Percentiles rank a stretch among this genome's conserved stretches.
phyloP scores from a whole-genome alignment of 2,888 invertebrate species.

The Epinotia nisella region DNA sequence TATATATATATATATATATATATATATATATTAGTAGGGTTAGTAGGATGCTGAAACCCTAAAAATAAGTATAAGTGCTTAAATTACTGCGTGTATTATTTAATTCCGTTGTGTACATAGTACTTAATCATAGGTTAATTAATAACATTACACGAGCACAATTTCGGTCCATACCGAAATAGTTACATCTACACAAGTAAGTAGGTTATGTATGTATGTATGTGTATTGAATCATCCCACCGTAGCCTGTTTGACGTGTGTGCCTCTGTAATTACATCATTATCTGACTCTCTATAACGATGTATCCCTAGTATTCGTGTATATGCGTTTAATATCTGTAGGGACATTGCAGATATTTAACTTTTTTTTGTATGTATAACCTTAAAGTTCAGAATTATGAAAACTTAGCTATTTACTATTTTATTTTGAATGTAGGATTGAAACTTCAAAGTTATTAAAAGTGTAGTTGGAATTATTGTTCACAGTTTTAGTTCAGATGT shows the following conservation, averaged over 20 bases:
- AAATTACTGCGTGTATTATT: too few species aligned
- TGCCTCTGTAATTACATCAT: conserved; percentile 46
- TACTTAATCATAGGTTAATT: conserved; percentile 5
- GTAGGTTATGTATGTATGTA: neutral
- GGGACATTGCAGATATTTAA: neutral
- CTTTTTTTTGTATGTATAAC: neutral
- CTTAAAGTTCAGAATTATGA: neutral
- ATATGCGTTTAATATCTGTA: conserved; percentile 22
- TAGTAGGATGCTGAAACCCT: too few species aligned
- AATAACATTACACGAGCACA: conserved; percentile 6
- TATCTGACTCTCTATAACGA: conserved; percentile 45
- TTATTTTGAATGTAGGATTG: too few species aligned
- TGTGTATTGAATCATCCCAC: conserved; percentile 41
- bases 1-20: too few species aligned
- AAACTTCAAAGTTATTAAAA: too few species aligned
- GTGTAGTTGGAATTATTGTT: neutral
- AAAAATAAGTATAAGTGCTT: too few species aligned
- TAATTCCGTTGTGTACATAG: conserved; percentile 2
- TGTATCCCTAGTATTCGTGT: conserved; percentile 34
- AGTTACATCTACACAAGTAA: conserved; percentile 1
- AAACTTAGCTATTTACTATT: neutral
- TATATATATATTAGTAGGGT: too few species aligned
- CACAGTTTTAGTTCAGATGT: neutral
- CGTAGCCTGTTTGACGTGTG: conserved; percentile 42
- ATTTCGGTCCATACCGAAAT: conserved; percentile 5